Evolutionary conservation across 92 coral and sea anemone genomes (phyloP).

Genomic region (Porites rus): DNA sequence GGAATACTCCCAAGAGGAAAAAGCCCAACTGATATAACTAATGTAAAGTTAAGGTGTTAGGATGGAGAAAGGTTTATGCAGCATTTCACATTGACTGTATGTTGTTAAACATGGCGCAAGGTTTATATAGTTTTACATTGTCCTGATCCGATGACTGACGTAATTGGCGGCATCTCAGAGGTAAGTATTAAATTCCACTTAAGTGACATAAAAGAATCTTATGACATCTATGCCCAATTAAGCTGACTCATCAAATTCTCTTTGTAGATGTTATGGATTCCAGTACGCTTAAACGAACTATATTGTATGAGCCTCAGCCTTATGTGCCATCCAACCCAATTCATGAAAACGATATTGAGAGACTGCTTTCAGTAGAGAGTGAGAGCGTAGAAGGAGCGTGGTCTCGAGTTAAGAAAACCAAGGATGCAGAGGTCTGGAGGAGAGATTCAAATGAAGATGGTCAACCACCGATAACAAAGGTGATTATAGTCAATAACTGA

Average conservation of each 20-base stretch:
- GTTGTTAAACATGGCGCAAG: too few species aligned
- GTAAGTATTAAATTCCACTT: too few species aligned
- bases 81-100: too few species aligned
- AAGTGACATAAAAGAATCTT: too few species aligned
- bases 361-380: constrained; percentile 82
- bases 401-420: constrained; percentile 80
- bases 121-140: too few species aligned
- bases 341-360: constrained; percentile 89
- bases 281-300: constrained; percentile 59
- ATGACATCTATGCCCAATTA: too few species aligned
- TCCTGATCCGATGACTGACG: too few species aligned
- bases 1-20: too few species aligned
- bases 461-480: constrained; percentile 88
- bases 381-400: constrained; percentile 78
- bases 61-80: too few species aligned
- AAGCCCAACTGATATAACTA: too few species aligned
- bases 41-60: too few species aligned
- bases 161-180: too few species aligned
- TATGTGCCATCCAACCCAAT: constrained; percentile 96
- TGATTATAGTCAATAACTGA: constrained; percentile 1
- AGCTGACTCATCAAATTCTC: not conserved
- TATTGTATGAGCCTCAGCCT: constrained; percentile 95
- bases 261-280: constrained; percentile 30
- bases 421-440: constrained; percentile 88
- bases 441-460: constrained; percentile 70